Percentiles rank a stretch among this genome's conserved stretches.
These are phyloP conservation scores for Gerris lacustris DNA, from an alignment of 2,888 invertebrate genomes.

Conservation along the genomic window DNA sequence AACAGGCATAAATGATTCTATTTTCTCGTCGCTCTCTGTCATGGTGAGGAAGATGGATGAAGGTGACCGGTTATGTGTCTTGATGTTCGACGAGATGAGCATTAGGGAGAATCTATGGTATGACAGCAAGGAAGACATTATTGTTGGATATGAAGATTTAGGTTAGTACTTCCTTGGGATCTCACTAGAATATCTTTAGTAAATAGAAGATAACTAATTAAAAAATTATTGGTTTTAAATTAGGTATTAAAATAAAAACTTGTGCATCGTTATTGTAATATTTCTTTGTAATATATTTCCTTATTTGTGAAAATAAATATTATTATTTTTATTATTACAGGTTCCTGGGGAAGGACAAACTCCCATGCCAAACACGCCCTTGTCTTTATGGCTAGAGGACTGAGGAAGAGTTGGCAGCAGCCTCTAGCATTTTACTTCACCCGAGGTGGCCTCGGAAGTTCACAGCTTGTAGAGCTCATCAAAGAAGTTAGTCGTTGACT, in stretches of 20 bases:
- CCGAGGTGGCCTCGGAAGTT: background rate
- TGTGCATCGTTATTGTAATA: no score
- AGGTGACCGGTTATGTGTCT: slow-evolving; percentile 1
- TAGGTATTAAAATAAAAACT: no score
- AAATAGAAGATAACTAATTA: no score
- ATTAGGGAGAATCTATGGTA: slow-evolving; percentile 12
- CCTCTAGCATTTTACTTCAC: slow-evolving; percentile 15
- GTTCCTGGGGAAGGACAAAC: no score
- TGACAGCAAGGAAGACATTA: slow-evolving; percentile 3
- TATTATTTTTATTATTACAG: no score
- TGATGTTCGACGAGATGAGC: slow-evolving; percentile 19
- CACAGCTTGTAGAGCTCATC: background rate
- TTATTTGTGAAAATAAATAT: no score
- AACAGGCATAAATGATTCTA: no score
- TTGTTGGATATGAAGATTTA: slow-evolving; percentile 17
- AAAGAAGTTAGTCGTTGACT: slow-evolving; percentile 9
- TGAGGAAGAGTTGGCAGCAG: slow-evolving; percentile 10
- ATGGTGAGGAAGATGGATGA: background rate
- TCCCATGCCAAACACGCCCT: background rate
- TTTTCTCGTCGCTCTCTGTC: background rate
- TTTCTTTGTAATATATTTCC: no score
- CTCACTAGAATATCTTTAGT: no score
- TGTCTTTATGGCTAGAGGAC: slow-evolving; percentile 14
- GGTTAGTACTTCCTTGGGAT: no score
- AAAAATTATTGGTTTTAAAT: no score